Percentiles rank a stretch among this genome's conserved stretches.
These are phyloP conservation scores for Merluccius polli DNA, from an alignment of 2,797 vertebrate species.

Conservation along the genomic window DNA sequence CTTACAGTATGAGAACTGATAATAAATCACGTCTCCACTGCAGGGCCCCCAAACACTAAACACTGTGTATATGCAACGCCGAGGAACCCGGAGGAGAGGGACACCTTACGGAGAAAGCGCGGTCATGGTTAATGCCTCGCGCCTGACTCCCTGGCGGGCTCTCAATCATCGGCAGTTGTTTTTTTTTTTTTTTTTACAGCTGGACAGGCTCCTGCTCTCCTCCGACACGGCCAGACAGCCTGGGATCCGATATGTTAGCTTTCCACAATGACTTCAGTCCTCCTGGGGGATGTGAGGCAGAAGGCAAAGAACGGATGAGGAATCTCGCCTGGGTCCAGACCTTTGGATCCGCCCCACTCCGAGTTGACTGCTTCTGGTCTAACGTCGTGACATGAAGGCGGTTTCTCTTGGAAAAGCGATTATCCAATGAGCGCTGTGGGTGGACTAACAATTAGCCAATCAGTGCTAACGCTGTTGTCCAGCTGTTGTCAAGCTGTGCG, in stretches of 20 bases:
- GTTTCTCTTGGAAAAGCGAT: no score
- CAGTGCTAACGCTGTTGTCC: no score
- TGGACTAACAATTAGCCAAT: no score
- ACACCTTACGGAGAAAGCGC: constrained; percentile 30
- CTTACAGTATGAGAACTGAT: not conserved
- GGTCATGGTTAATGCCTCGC: constrained; percentile 40
- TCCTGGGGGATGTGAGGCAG: constrained; percentile 31
- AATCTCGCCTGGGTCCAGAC: no score
- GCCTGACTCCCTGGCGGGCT: constrained; percentile 42
- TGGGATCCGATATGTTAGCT: constrained; percentile 37
- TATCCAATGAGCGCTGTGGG: no score
- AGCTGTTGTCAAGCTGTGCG: no score
- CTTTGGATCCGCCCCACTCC: no score
- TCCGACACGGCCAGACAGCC: constrained; percentile 26
- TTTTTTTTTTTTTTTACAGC: constrained; percentile 1
- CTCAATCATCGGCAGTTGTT: not conserved
- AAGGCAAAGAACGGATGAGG: constrained; percentile 34
- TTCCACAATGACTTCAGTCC: constrained; percentile 51
- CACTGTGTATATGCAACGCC: not conserved
- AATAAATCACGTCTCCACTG: not conserved
- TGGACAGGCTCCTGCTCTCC: constrained; percentile 13
- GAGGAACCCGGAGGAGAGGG: not conserved
- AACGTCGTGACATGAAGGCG: no score
- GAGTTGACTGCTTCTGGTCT: no score
- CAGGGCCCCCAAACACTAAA: not conserved